These are phyloP conservation scores for Agrotis segetum DNA, from an alignment of 2,888 invertebrate genomes.

Conservation along the genomic window DNA sequence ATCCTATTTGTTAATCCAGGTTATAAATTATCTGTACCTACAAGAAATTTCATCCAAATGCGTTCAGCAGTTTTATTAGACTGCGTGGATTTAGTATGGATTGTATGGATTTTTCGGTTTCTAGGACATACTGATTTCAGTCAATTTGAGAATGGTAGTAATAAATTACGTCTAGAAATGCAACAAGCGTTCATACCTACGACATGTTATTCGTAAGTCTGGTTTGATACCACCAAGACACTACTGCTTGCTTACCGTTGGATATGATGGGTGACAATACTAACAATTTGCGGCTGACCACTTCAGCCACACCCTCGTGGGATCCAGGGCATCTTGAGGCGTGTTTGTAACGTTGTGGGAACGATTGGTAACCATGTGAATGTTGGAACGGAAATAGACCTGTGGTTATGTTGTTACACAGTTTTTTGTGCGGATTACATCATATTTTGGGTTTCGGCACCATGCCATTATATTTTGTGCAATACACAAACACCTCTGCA, in stretches of 20 bases:
- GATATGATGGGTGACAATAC: conserved; percentile 27
- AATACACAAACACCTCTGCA: not conserved
- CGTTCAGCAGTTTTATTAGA: no score
- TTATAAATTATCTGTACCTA: no score
- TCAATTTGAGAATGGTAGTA: no score
- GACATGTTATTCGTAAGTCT: no score
- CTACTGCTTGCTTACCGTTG: not conserved
- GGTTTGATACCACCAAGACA: no score
- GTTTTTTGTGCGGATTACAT: conserved; percentile 20
- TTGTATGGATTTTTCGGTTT: no score
- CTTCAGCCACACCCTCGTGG: conserved; percentile 56
- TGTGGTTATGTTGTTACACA: conserved; percentile 26
- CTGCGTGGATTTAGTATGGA: no score
- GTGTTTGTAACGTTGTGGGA: conserved; percentile 47
- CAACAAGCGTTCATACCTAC: no score
- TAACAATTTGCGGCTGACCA: conserved; percentile 43
- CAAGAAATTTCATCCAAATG: no score
- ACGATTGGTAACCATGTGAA: conserved; percentile 31
- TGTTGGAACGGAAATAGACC: conserved; percentile 25
- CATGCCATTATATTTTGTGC: not conserved
- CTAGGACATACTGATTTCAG: no score
- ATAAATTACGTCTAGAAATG: no score
- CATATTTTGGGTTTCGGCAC: not conserved
- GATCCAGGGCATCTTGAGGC: conserved; percentile 47
- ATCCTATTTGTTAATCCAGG: no score